Evolutionary conservation across 1,140 invertebrate genomes (phyloP).

Genomic region (Dysdera silvatica): DNA sequence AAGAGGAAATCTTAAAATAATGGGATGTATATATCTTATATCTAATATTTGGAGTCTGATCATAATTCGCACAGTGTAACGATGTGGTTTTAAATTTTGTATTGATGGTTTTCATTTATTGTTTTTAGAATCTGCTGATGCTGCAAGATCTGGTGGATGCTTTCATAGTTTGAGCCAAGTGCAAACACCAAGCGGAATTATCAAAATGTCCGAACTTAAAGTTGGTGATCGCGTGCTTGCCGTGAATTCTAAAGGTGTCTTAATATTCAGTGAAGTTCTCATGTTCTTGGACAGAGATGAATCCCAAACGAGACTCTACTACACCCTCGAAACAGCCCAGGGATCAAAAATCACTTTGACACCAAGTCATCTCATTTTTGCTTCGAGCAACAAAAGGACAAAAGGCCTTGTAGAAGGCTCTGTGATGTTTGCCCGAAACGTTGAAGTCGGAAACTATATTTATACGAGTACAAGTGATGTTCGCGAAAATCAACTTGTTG

Average conservation of each 20-base stretch:
- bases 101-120: neutral
- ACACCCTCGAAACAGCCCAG: slow-evolving; percentile 60
- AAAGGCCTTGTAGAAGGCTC: neutral
- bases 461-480: slow-evolving; percentile 38
- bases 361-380: slow-evolving; percentile 67
- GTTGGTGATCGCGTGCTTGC: slow-evolving; percentile 75
- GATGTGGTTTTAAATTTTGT: no score
- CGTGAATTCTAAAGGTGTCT: slow-evolving; percentile 54
- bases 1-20: no score
- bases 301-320: slow-evolving; percentile 33
- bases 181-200: slow-evolving; percentile 52
- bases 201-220: slow-evolving; percentile 55
- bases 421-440: slow-evolving; percentile 53
- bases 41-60: no score
- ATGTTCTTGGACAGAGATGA: slow-evolving; percentile 77
- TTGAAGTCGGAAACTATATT: slow-evolving; percentile 50
- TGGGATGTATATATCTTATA: no score
- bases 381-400: slow-evolving; percentile 7
- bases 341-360: slow-evolving; percentile 67
- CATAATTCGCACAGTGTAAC: no score
- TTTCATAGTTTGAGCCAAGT: slow-evolving; percentile 61
- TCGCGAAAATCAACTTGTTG: neutral
- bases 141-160: slow-evolving; percentile 62
- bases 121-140: slow-evolving; percentile 81
- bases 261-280: slow-evolving; percentile 75